phyloP scores from a whole-genome alignment of 2,113 vertebrate genomes.

The Silurus glanis region DNA sequence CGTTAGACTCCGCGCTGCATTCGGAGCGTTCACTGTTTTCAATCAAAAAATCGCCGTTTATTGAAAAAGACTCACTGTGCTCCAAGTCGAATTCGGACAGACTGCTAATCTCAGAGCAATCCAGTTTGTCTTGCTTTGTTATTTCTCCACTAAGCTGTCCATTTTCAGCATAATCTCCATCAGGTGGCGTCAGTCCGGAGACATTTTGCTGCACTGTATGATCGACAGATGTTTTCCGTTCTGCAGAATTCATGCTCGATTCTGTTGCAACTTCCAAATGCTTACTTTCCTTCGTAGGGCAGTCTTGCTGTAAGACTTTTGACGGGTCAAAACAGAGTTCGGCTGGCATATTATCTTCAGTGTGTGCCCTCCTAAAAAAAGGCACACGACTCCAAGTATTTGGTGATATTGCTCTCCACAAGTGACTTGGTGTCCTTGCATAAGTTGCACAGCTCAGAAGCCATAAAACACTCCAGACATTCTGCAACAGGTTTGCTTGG shows the following conservation, averaged over 20 bases:
- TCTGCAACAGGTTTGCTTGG: constrained; percentile 31
- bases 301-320: constrained; percentile 55
- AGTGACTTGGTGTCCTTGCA: constrained; percentile 34
- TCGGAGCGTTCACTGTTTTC: constrained; percentile 34
- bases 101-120: constrained; percentile 61
- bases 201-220: constrained; percentile 51
- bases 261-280: constrained; percentile 51
- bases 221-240: constrained; percentile 51
- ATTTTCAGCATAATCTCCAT: constrained; percentile 51
- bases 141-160: constrained; percentile 43
- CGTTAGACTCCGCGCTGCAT: constrained; percentile 4
- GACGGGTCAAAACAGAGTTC: constrained; percentile 66
- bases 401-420: constrained; percentile 49
- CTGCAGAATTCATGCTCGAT: constrained; percentile 41
- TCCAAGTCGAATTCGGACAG: constrained; percentile 61
- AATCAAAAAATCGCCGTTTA: constrained; percentile 29
- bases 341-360: constrained; percentile 59
- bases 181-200: constrained; percentile 46
- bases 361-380: constrained; percentile 41
- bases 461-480: constrained; percentile 57
- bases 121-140: constrained; percentile 49
- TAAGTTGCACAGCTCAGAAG: constrained; percentile 43
- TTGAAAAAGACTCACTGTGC: constrained; percentile 64
- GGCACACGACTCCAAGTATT: constrained; percentile 58
- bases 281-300: constrained; percentile 52